These are phyloP conservation scores for Leucopsar rothschildi DNA, from an alignment of 2,113 vertebrate species.

Conservation along the genomic window DNA sequence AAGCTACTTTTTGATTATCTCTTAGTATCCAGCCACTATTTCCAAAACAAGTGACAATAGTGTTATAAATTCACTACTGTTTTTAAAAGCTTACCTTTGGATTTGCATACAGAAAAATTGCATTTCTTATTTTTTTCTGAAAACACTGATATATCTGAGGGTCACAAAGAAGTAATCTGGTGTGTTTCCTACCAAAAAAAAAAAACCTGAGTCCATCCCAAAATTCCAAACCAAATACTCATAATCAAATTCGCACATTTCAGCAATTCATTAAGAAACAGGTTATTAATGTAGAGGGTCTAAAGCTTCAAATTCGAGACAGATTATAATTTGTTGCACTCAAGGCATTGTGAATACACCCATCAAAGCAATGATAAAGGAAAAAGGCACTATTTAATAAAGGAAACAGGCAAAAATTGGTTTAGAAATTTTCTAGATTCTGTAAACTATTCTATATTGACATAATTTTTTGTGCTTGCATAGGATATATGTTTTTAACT, in stretches of 20 bases:
- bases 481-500: neutral
- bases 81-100: neutral
- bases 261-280: neutral
- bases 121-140: neutral
- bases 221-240: neutral
- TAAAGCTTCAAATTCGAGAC: neutral
- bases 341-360: neutral
- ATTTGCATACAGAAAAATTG: neutral
- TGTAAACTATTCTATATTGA: neutral
- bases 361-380: neutral
- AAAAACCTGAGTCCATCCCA: accelerated
- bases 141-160: neutral
- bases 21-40: neutral
- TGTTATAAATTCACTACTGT: neutral
- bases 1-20: neutral
- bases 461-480: neutral
- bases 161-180: neutral
- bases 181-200: neutral
- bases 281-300: neutral
- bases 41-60: neutral
- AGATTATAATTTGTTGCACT: neutral
- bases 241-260: neutral
- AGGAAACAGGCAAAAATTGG: neutral
- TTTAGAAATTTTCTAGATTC: neutral
- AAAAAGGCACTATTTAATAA: neutral